Evolutionary conservation across 2,888 invertebrate genomes (phyloP), one percentile per base, ranked within the genome.

Genomic region (Napeogenes inachia): DNA sequence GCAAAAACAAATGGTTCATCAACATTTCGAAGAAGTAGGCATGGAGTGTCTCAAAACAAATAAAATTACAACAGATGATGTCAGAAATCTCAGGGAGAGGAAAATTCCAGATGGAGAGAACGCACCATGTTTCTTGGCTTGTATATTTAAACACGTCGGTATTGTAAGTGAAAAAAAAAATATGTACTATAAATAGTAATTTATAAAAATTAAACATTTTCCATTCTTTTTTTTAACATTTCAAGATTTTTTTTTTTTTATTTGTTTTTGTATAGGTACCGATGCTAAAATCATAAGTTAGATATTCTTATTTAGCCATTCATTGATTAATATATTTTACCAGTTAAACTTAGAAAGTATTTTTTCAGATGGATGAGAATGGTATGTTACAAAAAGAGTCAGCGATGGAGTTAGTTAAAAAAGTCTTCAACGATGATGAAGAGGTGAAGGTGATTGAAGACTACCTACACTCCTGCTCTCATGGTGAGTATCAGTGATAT

Each of bases 41-140:
- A 72, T 73, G 61, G 73, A 74, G 50, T 89, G 89, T 64, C 75
- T 85, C 2, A 76, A 79, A 55, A 82, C 79, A 3, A n/a, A 71
- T 35, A 70, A 72, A 0, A 78, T 89, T 45, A 71, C 78, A 0
- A 79, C 71, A 46, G 80, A 80, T 0, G 89, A 89, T 64, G 80
- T 89, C 3, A 68, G 30, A 0, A 68, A 70, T 42, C 65, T 89
- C 2, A 79, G 77, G 63, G 60, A 73, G 8, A 79, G 70, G 50
- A 77, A 81, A 61, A 5, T 80, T 0, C 79, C 87, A 0, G 65
- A 72, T 0, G 85, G 89, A 0, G 75, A 78, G 0, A 83, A 84
- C 4, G 83, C 71, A 0, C 81, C 85, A 2, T 89, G 89, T 68
- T 89, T 89, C 66, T 53, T 89, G 45, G 82, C 87, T 0, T 89